Evolutionary conservation across 1,140 invertebrate genomes (phyloP), one percentile per base, ranked within the genome.

Genomic region (Drusus annulatus): DNA sequence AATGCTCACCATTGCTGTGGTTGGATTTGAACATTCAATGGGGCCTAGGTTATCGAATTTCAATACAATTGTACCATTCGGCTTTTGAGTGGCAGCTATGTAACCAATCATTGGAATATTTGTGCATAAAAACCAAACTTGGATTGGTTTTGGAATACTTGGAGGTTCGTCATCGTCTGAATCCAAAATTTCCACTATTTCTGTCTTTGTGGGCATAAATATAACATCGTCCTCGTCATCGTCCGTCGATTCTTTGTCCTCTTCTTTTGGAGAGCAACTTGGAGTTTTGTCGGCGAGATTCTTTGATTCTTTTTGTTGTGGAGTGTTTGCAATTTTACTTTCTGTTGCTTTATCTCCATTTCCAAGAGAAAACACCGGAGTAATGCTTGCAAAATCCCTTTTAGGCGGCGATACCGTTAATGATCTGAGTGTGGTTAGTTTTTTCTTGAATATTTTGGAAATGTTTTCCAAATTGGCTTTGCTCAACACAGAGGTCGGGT

Each of bases 151-250:
- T 36, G 13, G 1, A 45, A 1, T 45, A 13, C 36, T 45, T 13
- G 36, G 36, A 5, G 21, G 23, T 71, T 23, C 36, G 1, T 71
- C 68, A 16, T 71, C 45, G 25, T 82, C 81, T 15, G 78, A 79
- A 74, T 82, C 81, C 15, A 52, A 76, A 62, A 82, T 82, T 54
- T 82, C 81, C 21, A 82, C 60, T 51, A 82, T 52, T 13, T 60
- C 78, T 7, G 71, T 28, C 5, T 50, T 45, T 25, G 21, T 71
- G 0, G 81, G 78, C 56, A 82, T 7, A 21, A 79, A 68, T 58
- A 82, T 80, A 23, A 82, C 81, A 65, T 82, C 81, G 45, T 81
- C 77, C n/a, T 77, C 74, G 19, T 58, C 21, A 73, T 36, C 45
- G 1, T 63, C 45, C 36, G 36, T 45, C 36, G 36, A 45, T 13